Conservation (phyloP, 1,140 invertebrate species). For the Drosophila subpulchrella region DNA sequence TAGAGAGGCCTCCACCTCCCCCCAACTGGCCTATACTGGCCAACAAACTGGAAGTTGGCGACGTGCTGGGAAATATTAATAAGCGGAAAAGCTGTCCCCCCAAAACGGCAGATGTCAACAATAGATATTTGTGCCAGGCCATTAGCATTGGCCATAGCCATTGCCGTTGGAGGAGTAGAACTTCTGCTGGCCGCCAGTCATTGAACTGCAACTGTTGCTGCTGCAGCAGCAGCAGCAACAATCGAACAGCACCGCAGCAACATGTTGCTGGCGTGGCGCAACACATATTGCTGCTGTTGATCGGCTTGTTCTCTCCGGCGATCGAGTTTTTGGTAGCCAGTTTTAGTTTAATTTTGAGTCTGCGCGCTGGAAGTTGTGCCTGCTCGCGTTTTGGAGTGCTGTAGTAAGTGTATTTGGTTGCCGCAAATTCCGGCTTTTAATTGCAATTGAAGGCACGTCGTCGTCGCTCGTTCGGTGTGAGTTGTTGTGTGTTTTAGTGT, state of each 20-base stretch:
- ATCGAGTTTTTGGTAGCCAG: slow-evolving; percentile 75
- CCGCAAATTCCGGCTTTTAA: slow-evolving; percentile 75
- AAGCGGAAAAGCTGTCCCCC: slow-evolving; percentile 71
- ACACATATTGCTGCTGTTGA: slow-evolving; percentile 8
- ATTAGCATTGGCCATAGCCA: slow-evolving; percentile 46
- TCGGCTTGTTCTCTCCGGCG: slow-evolving; percentile 68
- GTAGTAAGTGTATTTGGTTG: slow-evolving; percentile 62
- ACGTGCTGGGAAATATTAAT: slow-evolving; percentile 79
- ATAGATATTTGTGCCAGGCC: slow-evolving; percentile 71
- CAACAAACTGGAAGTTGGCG: slow-evolving; percentile 28
- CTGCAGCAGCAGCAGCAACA: slow-evolving; percentile 3
- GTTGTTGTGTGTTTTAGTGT: slow-evolving; percentile 17
- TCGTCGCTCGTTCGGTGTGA: slow-evolving; percentile 16
- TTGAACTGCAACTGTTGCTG: slow-evolving; percentile 61
- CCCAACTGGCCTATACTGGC: background rate
- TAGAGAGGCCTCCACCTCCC: background rate
- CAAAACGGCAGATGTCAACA: slow-evolving; percentile 43
- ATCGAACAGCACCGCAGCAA: slow-evolving; percentile 13
- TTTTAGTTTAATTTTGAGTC: slow-evolving; percentile 70
- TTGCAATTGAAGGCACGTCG: slow-evolving; percentile 77
- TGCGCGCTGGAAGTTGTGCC: slow-evolving; percentile 68
- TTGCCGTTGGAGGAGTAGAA: slow-evolving; percentile 65
- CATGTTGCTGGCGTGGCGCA: slow-evolving; percentile 30
- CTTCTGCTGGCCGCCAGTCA: slow-evolving; percentile 60
- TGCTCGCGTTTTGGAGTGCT: slow-evolving; percentile 47